A percentile compares a stretch with the other conserved stretches of the same genome.
phyloP scores from a whole-genome alignment of 2,113 vertebrate species.

The Caranx melampygus region DNA sequence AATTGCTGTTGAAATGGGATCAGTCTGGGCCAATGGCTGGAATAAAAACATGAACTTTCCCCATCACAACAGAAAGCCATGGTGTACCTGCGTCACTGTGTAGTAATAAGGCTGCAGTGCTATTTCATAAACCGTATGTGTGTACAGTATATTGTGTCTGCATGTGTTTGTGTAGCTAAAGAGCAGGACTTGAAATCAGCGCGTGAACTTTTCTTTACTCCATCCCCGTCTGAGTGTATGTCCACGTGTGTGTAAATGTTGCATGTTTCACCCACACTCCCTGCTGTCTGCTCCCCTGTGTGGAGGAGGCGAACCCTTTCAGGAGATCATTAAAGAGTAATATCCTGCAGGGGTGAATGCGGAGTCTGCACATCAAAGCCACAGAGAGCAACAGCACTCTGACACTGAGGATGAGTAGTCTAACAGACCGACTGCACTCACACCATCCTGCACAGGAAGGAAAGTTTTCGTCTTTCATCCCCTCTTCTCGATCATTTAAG shows the following conservation, averaged over 20 bases:
- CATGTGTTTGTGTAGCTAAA: not conserved
- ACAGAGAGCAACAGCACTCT: conserved; percentile 22
- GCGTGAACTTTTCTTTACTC: not conserved
- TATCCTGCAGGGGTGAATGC: conserved; percentile 55
- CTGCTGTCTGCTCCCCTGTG: conserved; percentile 22
- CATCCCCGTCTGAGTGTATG: not conserved
- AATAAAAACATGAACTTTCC: conserved; percentile 11
- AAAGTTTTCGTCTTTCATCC: conserved; percentile 46
- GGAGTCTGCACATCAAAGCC: conserved; percentile 56
- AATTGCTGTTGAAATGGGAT: not conserved
- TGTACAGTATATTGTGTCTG: not conserved
- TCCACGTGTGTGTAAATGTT: not conserved
- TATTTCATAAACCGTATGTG: not conserved
- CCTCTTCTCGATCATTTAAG: conserved; percentile 7
- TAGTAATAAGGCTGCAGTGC: not conserved
- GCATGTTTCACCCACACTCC: conserved; percentile 16
- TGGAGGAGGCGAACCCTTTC: conserved; percentile 24
- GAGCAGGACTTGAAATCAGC: not conserved
- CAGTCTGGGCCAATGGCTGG: not conserved
- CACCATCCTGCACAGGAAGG: conserved; percentile 37
- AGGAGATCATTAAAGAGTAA: conserved; percentile 63
- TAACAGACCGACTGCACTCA: conserved; percentile 48
- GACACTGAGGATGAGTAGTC: conserved; percentile 40
- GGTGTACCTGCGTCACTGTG: not conserved
- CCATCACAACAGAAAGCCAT: not conserved